Evolutionary conservation across 2,888 invertebrate species (phyloP), one percentile per base, ranked within the genome.

Genomic region (Halictus quadricinctus): DNA sequence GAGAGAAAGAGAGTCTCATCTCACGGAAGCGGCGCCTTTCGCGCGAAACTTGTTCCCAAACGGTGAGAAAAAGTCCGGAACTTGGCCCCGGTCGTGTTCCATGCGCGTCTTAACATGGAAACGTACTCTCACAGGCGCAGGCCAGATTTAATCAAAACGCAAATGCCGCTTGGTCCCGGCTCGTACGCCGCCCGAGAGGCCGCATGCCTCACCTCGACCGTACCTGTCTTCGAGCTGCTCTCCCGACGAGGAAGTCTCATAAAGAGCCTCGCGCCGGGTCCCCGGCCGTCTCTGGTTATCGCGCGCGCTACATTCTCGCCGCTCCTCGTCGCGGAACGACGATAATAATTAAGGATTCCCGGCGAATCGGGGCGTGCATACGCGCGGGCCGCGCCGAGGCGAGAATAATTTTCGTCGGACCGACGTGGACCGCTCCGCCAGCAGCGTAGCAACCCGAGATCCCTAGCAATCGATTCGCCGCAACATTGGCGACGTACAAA

Each of bases 281-380:
- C 79, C 73, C 77, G 66, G 72, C 72, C 77, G 87, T 87, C 83
- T 75, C 81, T 75, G 87, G 84, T 82, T 88, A 85, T 87, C 87
- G 79, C 81, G 72, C 80, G 74, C 29, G 80, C 80, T 85, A 83
- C 81, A 81, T 83, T 77, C 80, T 79, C 80, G 74, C 76, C 74
- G 79, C 80, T 79, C 73, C 74, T 80, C 78, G 74, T 74, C 77
- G 80, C 70, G 70, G 81, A 80, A 85, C 72, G 79, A 80, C 83
- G 84, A 88, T 89, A 88, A 89, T 89, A 89, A 89, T 89, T 89
- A 89, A 89, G 86, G 88, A 81, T 86, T 83, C 80, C 66, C 81
- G 69, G 78, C 78, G 85, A 76, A 80, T 74, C 85, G 72, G 83
- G 76, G 81, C 72, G 78, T 76, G 79, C 72, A 78, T 83, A 80